Percentiles rank a stretch among this genome's conserved stretches.
Conservation (phyloP, 2,797 vertebrate genomes). For the Hipposideros larvatus region DNA sequence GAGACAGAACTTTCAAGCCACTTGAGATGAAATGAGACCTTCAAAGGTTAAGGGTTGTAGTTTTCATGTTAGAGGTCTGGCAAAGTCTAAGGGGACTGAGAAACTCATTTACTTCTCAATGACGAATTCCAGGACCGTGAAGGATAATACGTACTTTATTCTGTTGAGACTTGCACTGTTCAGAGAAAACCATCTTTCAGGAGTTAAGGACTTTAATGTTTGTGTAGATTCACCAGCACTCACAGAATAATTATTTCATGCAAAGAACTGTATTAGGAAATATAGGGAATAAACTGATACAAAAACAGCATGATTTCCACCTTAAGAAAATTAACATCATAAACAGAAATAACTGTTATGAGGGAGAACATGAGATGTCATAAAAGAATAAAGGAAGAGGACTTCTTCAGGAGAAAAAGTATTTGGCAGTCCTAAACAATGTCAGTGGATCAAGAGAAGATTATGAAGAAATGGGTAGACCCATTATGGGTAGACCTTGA, state of each 20-base stretch:
- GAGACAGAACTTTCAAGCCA: slow-evolving; percentile 45
- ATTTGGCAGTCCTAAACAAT: neutral
- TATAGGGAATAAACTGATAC: neutral
- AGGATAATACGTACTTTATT: neutral
- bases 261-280: neutral
- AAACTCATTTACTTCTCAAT: slow-evolving; percentile 21
- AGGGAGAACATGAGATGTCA: neutral
- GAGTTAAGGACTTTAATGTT: neutral
- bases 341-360: neutral
- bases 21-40: slow-evolving; percentile 45
- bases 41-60: neutral
- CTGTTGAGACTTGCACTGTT: neutral
- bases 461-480: neutral
- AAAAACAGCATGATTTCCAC: neutral
- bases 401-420: neutral
- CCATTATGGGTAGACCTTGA: neutral
- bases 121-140: slow-evolving; percentile 44
- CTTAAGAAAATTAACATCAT: neutral
- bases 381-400: neutral
- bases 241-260: neutral
- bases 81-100: neutral
- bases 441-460: neutral
- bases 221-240: neutral
- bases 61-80: neutral
- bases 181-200: neutral